A percentile compares a stretch with the other conserved stretches of the same genome.
Evolutionary conservation across 2,888 invertebrate species (phyloP).

Genomic region (Amiota mariae): DNA sequence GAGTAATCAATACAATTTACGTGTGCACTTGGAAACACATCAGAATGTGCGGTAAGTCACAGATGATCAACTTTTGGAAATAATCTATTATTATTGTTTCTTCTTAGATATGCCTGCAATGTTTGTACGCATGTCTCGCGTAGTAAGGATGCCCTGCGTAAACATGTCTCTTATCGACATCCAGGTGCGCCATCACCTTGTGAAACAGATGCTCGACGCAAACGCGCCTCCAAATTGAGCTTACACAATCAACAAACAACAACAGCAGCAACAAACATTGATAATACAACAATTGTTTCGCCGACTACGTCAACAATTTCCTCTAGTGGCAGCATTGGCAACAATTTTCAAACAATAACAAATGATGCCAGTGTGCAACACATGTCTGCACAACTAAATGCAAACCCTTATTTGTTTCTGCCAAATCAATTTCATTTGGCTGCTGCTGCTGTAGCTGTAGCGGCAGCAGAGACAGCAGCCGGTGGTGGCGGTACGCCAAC

Average conservation of each 20-base stretch:
- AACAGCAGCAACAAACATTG: constrained; percentile 48
- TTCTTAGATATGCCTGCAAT: constrained; percentile 83
- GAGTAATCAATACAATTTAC: constrained; percentile 91
- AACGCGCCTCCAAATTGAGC: constrained; percentile 70
- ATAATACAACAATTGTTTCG: constrained; percentile 31
- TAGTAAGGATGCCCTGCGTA: constrained; percentile 88
- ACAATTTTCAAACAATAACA: constrained; percentile 27
- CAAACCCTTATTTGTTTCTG: constrained; percentile 69
- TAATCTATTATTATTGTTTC: not conserved
- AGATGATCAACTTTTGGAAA: not conserved
- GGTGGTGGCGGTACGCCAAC: not conserved
- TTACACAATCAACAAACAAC: constrained; percentile 48
- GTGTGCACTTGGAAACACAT: constrained; percentile 93
- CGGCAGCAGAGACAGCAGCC: constrained; percentile 47
- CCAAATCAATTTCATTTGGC: constrained; percentile 72
- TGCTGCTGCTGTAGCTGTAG: constrained; percentile 62
- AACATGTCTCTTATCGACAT: constrained; percentile 91
- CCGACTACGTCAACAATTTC: constrained; percentile 33
- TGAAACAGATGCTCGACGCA: constrained; percentile 72
- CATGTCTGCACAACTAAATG: constrained; percentile 39
- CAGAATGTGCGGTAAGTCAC: constrained; percentile 80
- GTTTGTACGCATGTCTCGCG: constrained; percentile 91
- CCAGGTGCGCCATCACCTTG: constrained; percentile 76
- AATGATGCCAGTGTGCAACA: constrained; percentile 12
- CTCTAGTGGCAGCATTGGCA: not conserved